Percentiles rank a stretch among this genome's conserved stretches.
phyloP scores from a whole-genome alignment of 2,888 invertebrate genomes.

The Diachrysia chrysitis region DNA sequence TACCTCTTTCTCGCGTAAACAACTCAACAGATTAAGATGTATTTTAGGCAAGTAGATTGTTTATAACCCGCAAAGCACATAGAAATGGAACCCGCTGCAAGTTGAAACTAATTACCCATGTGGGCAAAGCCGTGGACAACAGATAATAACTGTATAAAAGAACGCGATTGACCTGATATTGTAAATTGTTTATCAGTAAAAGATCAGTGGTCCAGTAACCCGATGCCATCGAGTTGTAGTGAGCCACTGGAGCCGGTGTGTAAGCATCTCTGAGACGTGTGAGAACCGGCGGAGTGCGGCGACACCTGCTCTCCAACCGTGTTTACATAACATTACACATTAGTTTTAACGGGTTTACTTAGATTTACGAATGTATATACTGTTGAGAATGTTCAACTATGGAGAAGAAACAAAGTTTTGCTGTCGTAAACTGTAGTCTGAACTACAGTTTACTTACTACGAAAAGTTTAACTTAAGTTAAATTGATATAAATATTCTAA shows the following conservation, averaged over 20 bases:
- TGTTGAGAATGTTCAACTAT: background rate
- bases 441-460: too few species aligned
- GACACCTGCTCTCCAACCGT: background rate
- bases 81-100: background rate
- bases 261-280: background rate
- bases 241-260: background rate
- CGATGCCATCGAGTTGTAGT: background rate
- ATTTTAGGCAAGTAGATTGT: too few species aligned
- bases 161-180: background rate
- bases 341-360: background rate
- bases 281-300: background rate
- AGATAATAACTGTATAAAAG: background rate
- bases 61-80: too few species aligned
- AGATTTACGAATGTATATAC: background rate
- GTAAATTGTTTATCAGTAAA: background rate
- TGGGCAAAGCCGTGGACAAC: background rate
- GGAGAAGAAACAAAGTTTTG: too few species aligned
- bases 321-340: conserved; percentile 3
- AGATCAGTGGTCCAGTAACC: background rate
- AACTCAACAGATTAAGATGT: too few species aligned
- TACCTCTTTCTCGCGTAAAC: too few species aligned
- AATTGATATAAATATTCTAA: too few species aligned
- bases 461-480: too few species aligned
- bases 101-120: background rate
- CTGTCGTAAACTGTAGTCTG: too few species aligned